phyloP scores from a whole-genome alignment of 2,888 invertebrate species.

The Harpagoxenus sublaevis region DNA sequence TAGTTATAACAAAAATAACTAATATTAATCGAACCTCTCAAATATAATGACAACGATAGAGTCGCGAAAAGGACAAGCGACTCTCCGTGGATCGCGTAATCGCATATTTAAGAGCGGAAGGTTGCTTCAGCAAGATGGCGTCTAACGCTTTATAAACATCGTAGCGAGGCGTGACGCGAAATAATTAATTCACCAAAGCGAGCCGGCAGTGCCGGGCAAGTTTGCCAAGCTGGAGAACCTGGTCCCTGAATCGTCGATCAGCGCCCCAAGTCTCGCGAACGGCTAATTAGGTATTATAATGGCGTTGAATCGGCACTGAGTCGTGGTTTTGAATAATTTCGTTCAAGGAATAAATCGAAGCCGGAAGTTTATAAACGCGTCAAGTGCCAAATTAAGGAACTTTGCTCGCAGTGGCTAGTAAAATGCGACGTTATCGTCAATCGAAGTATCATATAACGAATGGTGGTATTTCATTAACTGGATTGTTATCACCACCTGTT shows the following conservation, averaged over 20 bases:
- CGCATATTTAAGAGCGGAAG: slow-evolving; percentile 46
- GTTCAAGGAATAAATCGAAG: slow-evolving; percentile 66
- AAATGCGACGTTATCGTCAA: neutral
- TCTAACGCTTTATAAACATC: slow-evolving; percentile 77
- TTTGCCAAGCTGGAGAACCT: slow-evolving; percentile 65
- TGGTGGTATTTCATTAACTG: neutral
- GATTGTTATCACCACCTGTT: neutral
- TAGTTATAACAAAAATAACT: neutral
- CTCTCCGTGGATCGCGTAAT: slow-evolving; percentile 42
- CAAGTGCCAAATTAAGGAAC: slow-evolving; percentile 35
- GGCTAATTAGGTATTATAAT: slow-evolving; percentile 83
- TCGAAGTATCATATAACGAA: neutral
- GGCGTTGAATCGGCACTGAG: slow-evolving; percentile 73
- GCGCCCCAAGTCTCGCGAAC: slow-evolving; percentile 68
- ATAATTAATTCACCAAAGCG: slow-evolving; percentile 79
- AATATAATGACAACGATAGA: slow-evolving; percentile 45
- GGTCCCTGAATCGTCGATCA: slow-evolving; percentile 72
- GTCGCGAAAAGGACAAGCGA: slow-evolving; percentile 5
- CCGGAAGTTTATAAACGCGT: slow-evolving; percentile 60
- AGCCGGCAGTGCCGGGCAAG: slow-evolving; percentile 64
- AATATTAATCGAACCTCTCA: slow-evolving; percentile 16
- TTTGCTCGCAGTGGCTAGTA: neutral
- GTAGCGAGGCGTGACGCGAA: slow-evolving; percentile 73
- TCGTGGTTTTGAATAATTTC: slow-evolving; percentile 66
- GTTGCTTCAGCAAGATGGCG: slow-evolving; percentile 58